Percentiles rank a stretch among this genome's conserved stretches.
Evolutionary conservation across 2,888 invertebrate genomes (phyloP).

Genomic region (Patella caerulea): DNA sequence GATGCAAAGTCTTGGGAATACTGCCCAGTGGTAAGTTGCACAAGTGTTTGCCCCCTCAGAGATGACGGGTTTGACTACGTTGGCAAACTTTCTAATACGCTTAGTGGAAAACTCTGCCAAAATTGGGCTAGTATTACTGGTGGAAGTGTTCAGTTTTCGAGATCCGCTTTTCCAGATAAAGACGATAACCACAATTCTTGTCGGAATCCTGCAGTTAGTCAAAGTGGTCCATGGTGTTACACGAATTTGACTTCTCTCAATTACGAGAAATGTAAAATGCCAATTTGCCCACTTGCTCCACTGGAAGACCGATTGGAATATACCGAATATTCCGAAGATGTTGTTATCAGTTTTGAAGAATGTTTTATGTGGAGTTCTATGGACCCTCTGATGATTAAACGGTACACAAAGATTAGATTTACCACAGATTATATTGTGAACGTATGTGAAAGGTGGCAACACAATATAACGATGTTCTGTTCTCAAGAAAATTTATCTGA

Average conservation of each 20-base stretch:
- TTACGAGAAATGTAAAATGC: slow-evolving; percentile 13
- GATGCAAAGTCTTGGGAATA: not conserved
- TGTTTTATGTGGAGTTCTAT: not conserved
- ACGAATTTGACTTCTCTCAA: not conserved
- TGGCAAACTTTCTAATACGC: not conserved
- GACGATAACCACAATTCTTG: slow-evolving; percentile 8
- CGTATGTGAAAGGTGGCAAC: not conserved
- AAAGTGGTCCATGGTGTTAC: slow-evolving; percentile 22
- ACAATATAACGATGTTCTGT: not conserved
- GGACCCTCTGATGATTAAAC: not conserved
- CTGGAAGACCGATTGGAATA: not conserved
- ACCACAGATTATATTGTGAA: not conserved
- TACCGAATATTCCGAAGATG: not conserved
- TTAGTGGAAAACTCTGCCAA: not conserved
- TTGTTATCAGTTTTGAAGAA: not conserved
- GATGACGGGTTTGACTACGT: not conserved
- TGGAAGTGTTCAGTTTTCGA: not conserved
- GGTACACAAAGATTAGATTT: not conserved
- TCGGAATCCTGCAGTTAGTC: slow-evolving; percentile 18
- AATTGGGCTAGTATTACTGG: not conserved
- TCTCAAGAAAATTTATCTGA: not conserved
- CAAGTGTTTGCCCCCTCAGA: not conserved
- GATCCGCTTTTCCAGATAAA: not conserved
- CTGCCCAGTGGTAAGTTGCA: not conserved
- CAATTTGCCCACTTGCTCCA: not conserved